Evolutionary conservation across 2,888 invertebrate genomes (phyloP).

Genomic region (Polyommatus iphigenia): DNA sequence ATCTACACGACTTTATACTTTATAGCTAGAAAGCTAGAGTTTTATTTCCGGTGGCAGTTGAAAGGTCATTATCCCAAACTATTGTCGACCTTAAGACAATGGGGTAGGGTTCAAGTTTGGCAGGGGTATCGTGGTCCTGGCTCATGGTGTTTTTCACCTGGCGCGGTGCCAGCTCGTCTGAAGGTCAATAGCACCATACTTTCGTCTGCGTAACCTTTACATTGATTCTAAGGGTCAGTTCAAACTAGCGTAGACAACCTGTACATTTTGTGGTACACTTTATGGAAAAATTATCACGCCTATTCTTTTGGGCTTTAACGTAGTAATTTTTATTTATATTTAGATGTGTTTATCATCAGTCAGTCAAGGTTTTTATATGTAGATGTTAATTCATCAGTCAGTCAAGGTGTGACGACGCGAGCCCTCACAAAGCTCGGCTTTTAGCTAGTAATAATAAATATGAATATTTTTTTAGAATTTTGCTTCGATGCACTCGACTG

Average conservation of each 20-base stretch:
- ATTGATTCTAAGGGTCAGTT: neutral
- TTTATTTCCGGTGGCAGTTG: neutral
- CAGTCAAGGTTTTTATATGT: too few species aligned
- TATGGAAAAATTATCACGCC: too few species aligned
- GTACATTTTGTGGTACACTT: too few species aligned
- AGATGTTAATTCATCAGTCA: too few species aligned
- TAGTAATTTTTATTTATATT: too few species aligned
- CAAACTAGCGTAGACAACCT: neutral
- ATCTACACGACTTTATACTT: neutral
- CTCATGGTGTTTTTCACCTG: slow-evolving; percentile 33
- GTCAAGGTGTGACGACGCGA: too few species aligned
- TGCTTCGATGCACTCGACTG: neutral
- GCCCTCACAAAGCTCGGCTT: too few species aligned
- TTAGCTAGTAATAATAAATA: too few species aligned
- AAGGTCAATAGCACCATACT: slow-evolving; percentile 36
- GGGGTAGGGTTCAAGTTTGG: neutral
- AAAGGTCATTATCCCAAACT: neutral
- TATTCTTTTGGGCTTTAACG: too few species aligned
- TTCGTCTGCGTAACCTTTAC: slow-evolving; percentile 18
- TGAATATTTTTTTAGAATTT: too few species aligned
- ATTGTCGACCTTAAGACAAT: neutral
- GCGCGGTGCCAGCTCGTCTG: slow-evolving; percentile 38
- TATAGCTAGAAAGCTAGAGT: neutral
- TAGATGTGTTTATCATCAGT: too few species aligned
- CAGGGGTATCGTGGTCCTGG: neutral